Percentiles rank a stretch among this genome's conserved stretches.
phyloP scores from a whole-genome alignment of 2,797 vertebrate species.

The Ambastaia sidthimunki region DNA sequence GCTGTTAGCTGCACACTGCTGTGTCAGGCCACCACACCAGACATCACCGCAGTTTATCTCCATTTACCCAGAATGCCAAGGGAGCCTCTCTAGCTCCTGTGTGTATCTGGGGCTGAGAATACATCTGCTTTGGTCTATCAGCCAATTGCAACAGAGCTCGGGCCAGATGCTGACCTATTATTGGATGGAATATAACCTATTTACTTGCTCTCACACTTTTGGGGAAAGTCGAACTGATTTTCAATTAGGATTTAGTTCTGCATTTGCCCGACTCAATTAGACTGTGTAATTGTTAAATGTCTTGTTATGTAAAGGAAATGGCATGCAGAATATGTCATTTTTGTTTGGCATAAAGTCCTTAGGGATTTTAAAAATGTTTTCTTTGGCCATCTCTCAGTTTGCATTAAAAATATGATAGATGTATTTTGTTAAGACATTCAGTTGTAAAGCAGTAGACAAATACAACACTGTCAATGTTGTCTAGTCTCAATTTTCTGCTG shows the following conservation, averaged over 20 bases:
- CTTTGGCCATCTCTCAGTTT: neutral
- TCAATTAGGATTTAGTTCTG: slow-evolving; percentile 10
- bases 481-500: slow-evolving; percentile 1
- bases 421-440: neutral
- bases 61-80: slow-evolving; percentile 64
- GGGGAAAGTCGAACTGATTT: slow-evolving; percentile 7
- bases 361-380: neutral
- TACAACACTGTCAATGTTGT: neutral
- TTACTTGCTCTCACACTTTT: slow-evolving; percentile 15
- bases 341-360: neutral
- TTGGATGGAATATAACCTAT: slow-evolving; percentile 42
- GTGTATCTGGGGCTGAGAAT: slow-evolving; percentile 66
- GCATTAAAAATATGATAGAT: neutral
- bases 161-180: slow-evolving; percentile 55
- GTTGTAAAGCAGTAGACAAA: neutral
- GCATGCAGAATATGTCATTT: neutral
- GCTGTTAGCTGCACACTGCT: slow-evolving; percentile 65
- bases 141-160: slow-evolving; percentile 56
- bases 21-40: slow-evolving; percentile 69
- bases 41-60: slow-evolving; percentile 67
- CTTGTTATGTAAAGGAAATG: slow-evolving; percentile 40
- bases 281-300: slow-evolving; percentile 45
- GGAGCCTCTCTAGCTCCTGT: slow-evolving; percentile 61
- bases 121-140: slow-evolving; percentile 47
- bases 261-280: slow-evolving; percentile 23